Conservation (phyloP, 2,797 vertebrate species). For the Enteromius thamalakanensis region DNA sequence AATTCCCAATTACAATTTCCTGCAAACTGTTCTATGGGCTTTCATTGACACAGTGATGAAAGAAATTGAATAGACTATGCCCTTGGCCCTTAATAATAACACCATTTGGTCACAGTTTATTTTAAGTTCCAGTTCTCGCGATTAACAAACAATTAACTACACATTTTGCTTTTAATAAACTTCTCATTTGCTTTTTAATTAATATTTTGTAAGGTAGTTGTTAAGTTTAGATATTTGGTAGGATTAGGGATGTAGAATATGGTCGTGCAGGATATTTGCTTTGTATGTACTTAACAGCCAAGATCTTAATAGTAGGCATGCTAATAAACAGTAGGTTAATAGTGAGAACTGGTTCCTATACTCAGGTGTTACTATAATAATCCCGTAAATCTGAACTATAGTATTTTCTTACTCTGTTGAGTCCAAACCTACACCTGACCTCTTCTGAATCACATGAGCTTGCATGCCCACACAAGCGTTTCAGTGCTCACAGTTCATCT, state of each 20-base stretch:
- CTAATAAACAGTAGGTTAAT: neutral
- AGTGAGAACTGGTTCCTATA: neutral
- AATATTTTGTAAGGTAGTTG: too few species aligned
- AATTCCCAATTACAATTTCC: too few species aligned
- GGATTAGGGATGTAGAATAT: neutral
- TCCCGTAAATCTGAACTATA: neutral
- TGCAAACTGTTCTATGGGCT: too few species aligned
- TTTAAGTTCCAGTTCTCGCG: neutral
- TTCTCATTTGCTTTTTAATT: neutral
- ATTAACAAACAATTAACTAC: neutral
- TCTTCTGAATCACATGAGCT: conserved; percentile 42
- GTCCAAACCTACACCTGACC: conserved; percentile 31
- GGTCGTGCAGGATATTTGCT: neutral
- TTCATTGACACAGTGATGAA: too few species aligned
- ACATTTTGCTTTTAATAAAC: neutral
- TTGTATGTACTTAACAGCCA: neutral
- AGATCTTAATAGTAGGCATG: neutral
- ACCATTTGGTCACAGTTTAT: neutral
- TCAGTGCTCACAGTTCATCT: conserved; percentile 7
- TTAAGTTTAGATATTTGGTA: neutral
- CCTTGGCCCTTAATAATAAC: too few species aligned
- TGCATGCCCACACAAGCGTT: conserved; percentile 33
- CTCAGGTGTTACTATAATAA: neutral
- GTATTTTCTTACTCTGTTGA: neutral
- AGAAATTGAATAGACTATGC: too few species aligned